These are phyloP conservation scores for Alentia gelatinosa DNA, from an alignment of 2,888 invertebrate species.

Conservation along the genomic window DNA sequence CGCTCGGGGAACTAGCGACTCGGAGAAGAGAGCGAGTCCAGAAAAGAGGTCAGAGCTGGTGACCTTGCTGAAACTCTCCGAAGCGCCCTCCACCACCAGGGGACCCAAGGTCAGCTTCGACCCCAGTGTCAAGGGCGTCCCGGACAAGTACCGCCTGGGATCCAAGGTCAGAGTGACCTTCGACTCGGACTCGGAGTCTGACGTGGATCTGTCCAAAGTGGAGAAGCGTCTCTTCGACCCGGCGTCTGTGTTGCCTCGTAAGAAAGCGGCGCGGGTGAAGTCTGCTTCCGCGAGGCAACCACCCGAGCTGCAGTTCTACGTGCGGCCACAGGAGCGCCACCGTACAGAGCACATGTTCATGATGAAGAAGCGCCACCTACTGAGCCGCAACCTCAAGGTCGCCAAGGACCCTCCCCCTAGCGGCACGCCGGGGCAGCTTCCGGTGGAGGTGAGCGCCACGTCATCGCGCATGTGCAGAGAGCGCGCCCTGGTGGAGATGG, in stretches of 20 bases:
- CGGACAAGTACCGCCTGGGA: neutral
- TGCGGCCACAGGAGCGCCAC: constrained; percentile 26
- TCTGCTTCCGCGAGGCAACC: neutral
- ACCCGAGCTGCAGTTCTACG: neutral
- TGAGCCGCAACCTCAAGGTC: neutral
- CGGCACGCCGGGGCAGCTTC: neutral
- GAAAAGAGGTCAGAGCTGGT: neutral
- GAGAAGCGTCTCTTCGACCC: neutral
- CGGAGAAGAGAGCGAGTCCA: neutral
- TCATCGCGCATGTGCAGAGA: neutral
- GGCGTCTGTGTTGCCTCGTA: neutral
- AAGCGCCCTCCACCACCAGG: neutral
- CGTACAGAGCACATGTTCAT: neutral
- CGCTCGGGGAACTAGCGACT: neutral
- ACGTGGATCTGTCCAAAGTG: neutral
- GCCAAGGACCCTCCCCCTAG: neutral
- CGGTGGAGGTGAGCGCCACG: neutral
- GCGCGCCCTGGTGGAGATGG: neutral
- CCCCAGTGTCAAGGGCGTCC: neutral
- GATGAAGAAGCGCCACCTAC: neutral
- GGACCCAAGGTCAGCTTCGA: neutral
- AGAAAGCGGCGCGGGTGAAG: neutral
- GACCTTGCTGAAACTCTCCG: neutral
- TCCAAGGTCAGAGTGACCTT: neutral
- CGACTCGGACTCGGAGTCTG: constrained; percentile 20